Evolutionary conservation across 2,888 invertebrate species (phyloP).

Genomic region (Heliconius hortense): DNA sequence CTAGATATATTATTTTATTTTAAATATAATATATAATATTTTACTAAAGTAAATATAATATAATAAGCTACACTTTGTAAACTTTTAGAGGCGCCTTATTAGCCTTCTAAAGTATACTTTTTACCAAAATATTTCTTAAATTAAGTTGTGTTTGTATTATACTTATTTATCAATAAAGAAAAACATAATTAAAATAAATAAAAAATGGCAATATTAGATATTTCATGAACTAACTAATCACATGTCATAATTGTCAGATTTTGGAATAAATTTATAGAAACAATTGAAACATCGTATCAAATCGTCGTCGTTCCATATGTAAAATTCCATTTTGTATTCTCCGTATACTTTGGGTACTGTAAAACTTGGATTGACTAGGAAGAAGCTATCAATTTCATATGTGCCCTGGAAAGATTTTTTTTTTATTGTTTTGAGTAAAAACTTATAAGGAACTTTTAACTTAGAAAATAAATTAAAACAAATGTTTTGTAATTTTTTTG

Average conservation of each 20-base stretch:
- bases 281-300: slow-evolving; percentile 15
- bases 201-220: neutral
- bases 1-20: too few species aligned
- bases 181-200: too few species aligned
- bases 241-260: neutral
- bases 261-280: neutral
- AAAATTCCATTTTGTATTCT: slow-evolving; percentile 4
- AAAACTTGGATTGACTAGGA: neutral
- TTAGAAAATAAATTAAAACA: neutral
- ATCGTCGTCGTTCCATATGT: neutral
- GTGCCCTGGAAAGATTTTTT: neutral
- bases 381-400: neutral
- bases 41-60: too few species aligned
- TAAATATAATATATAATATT: too few species aligned
- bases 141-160: too few species aligned
- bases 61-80: too few species aligned
- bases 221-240: neutral
- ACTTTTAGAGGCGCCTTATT: too few species aligned
- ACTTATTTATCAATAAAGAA: too few species aligned
- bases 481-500: neutral
- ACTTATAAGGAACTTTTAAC: neutral
- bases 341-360: slow-evolving; percentile 8
- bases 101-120: too few species aligned
- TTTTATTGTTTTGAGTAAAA: too few species aligned
- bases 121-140: too few species aligned